Evolutionary conservation across 2,888 invertebrate genomes (phyloP).

Genomic region (Phengaris alcon): DNA sequence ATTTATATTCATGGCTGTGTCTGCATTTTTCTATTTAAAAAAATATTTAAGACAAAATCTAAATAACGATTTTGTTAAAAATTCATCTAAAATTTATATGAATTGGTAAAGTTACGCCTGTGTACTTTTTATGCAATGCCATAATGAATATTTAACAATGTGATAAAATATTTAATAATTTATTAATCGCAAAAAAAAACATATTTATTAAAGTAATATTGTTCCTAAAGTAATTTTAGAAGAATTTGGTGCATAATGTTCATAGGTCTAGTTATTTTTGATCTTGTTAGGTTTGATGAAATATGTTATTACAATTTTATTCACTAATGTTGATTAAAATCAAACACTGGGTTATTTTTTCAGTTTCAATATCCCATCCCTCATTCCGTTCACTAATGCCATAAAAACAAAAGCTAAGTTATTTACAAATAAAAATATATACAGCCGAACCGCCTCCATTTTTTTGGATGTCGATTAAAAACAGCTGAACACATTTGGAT

Average conservation of each 20-base stretch:
- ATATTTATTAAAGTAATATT: slow-evolving; percentile 17
- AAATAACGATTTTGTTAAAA: too few relatives aligned
- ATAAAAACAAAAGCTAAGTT: not conserved
- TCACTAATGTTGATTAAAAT: slow-evolving; percentile 18
- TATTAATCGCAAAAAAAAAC: not conserved
- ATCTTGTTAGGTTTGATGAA: not conserved
- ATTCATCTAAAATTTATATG: not conserved
- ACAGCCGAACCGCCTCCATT: too few relatives aligned
- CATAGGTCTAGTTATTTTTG: slow-evolving; percentile 19
- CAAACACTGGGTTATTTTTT: slow-evolving; percentile 15
- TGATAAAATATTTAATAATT: slow-evolving; percentile 18
- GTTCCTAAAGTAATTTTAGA: slow-evolving; percentile 25
- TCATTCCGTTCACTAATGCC: not conserved
- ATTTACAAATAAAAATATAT: too few relatives aligned
- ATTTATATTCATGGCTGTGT: too few relatives aligned
- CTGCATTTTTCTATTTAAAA: too few relatives aligned
- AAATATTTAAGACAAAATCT: too few relatives aligned
- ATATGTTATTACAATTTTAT: slow-evolving; percentile 33
- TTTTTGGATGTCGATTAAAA: too few relatives aligned
- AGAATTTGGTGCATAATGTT: slow-evolving; percentile 19
- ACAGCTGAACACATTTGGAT: too few relatives aligned
- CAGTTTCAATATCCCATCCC: not conserved
- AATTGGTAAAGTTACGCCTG: not conserved
- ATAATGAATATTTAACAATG: slow-evolving; percentile 7
- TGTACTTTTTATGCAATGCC: not conserved